Evolutionary conservation across 1,140 invertebrate species (phyloP).

Genomic region (Drosophila virilis): DNA sequence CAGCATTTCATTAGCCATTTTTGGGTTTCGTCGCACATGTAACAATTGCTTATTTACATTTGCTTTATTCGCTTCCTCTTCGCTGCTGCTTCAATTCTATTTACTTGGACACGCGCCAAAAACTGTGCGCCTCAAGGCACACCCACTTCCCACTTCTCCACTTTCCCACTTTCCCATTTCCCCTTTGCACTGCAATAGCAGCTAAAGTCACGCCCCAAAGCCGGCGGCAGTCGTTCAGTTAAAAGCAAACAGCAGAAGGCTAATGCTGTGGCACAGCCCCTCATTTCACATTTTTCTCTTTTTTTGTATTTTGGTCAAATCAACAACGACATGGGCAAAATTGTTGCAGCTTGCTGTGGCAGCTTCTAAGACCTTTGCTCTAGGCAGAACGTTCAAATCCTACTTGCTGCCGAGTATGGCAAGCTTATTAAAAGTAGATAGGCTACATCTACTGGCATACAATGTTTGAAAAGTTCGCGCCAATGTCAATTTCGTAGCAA

Average conservation of each 20-base stretch:
- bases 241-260: slow-evolving; percentile 12
- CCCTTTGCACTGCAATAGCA: slow-evolving; percentile 1
- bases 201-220: slow-evolving; percentile 34
- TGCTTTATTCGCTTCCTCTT: slow-evolving; percentile 34
- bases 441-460: no score
- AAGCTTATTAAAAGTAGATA: background rate
- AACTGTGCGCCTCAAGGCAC: slow-evolving; percentile 33
- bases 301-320: slow-evolving; percentile 34
- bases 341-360: slow-evolving; percentile 16
- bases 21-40: slow-evolving; percentile 5
- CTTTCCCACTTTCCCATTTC: no score
- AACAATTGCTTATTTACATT: slow-evolving; percentile 46
- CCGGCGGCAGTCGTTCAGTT: slow-evolving; percentile 15
- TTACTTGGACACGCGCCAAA: slow-evolving; percentile 67
- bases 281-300: slow-evolving; percentile 12
- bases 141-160: slow-evolving; percentile 19
- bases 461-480: no score
- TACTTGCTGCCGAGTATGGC: background rate
- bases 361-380: background rate
- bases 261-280: background rate
- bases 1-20: slow-evolving; percentile 36
- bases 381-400: background rate
- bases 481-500: background rate
- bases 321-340: slow-evolving; percentile 18
- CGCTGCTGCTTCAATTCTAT: slow-evolving; percentile 14